Conservation (phyloP, 2,113 vertebrate species). For the Lophochroa leadbeateri region DNA sequence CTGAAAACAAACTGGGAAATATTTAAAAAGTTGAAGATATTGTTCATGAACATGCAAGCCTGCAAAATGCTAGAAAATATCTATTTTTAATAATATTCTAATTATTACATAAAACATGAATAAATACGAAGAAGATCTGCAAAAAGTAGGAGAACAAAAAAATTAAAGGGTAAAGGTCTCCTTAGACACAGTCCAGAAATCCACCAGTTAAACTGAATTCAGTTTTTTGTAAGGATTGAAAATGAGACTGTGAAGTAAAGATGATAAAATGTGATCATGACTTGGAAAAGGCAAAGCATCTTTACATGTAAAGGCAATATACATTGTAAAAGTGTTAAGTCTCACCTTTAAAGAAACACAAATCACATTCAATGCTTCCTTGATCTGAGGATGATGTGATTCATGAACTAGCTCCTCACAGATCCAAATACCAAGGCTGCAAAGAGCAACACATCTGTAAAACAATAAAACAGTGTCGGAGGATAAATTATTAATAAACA, state of each 20-base stretch:
- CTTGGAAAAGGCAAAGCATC: background rate
- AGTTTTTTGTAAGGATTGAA: background rate
- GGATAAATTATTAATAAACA: background rate
- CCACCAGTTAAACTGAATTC: background rate
- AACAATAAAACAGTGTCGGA: constrained; percentile 35
- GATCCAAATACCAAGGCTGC: constrained; percentile 97
- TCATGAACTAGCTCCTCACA: constrained; percentile 93
- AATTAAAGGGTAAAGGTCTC: background rate
- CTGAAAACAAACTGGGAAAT: background rate
- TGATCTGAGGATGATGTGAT: constrained; percentile 93
- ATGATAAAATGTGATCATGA: background rate
- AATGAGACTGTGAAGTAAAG: background rate
- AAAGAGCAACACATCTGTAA: constrained; percentile 94
- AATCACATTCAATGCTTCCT: constrained; percentile 96
- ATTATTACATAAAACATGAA: background rate
- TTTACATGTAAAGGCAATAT: background rate
- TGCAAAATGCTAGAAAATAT: background rate
- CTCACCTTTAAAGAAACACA: constrained; percentile 97
- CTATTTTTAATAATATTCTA: background rate
- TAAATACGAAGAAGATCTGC: background rate
- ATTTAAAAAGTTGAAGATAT: background rate
- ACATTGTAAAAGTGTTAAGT: background rate
- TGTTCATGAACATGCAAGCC: background rate
- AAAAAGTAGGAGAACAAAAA: background rate
- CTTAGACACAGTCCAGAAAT: background rate